These are phyloP conservation scores for Tenebrio molitor DNA, from an alignment of 1,140 invertebrate genomes.

Conservation along the genomic window DNA sequence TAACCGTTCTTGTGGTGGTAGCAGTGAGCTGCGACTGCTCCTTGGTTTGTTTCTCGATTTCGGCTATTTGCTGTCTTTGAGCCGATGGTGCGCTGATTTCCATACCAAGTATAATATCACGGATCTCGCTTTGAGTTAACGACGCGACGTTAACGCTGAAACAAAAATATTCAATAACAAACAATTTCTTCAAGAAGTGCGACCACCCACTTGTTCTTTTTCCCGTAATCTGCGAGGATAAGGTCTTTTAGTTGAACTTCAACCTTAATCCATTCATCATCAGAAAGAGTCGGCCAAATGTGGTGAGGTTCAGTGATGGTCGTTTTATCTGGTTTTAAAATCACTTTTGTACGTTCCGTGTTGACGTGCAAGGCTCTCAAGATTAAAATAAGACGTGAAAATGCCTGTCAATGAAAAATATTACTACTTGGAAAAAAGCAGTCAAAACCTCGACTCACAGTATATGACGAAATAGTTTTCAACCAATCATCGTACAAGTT, in stretches of 20 bases:
- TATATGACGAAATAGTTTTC: slow-evolving; percentile 96
- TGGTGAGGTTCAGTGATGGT: slow-evolving; percentile 99
- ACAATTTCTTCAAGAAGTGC: no score
- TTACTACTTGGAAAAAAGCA: background rate
- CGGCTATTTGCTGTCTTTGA: slow-evolving; percentile 98
- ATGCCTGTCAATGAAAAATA: slow-evolving; percentile 75
- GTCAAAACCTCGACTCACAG: slow-evolving; percentile 68
- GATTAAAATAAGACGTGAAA: slow-evolving; percentile 97
- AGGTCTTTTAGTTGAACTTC: slow-evolving; percentile 99
- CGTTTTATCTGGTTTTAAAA: slow-evolving; percentile 98
- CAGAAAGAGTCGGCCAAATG: slow-evolving; percentile 97
- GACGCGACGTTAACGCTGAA: slow-evolving; percentile 96
- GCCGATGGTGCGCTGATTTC: slow-evolving; percentile 99
- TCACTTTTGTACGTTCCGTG: slow-evolving; percentile 98
- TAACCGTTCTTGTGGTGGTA: slow-evolving; percentile 97
- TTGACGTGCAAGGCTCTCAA: slow-evolving; percentile 98
- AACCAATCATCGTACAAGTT: slow-evolving; percentile 99
- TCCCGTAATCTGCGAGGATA: slow-evolving; percentile 99
- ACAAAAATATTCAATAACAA: slow-evolving; percentile 56
- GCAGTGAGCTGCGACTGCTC: slow-evolving; percentile 98
- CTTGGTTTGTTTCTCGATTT: slow-evolving; percentile 99
- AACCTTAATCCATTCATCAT: slow-evolving; percentile 99
- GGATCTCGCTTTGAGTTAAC: slow-evolving; percentile 98
- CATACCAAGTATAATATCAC: slow-evolving; percentile 99
- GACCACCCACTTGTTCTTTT: slow-evolving; percentile 96